These are phyloP conservation scores for Rhinatrema bivittatum DNA, from an alignment of 2,797 vertebrate species.

Conservation along the genomic window DNA sequence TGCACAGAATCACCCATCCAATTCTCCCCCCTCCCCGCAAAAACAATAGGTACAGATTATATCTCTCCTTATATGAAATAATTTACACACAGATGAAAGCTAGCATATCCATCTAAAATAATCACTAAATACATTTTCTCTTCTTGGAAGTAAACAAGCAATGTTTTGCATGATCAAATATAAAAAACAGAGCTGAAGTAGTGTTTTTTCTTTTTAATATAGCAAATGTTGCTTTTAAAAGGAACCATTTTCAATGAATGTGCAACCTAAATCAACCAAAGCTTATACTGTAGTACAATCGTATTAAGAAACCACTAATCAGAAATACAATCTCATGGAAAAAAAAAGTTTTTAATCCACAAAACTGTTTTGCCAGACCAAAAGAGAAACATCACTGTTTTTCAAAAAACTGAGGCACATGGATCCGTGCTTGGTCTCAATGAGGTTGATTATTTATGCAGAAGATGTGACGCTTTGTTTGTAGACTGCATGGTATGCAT, in stretches of 20 bases:
- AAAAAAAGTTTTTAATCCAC: conserved; percentile 57
- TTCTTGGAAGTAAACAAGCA: conserved; percentile 76
- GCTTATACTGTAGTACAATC: conserved; percentile 61
- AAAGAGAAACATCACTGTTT: conserved; percentile 66
- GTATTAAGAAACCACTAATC: conserved; percentile 65
- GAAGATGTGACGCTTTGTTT: conserved; percentile 88
- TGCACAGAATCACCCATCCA: conserved; percentile 56
- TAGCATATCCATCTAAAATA: conserved; percentile 74
- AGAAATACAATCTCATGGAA: conserved; percentile 62
- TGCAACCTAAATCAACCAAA: conserved; percentile 67
- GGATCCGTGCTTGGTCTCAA: conserved; percentile 50
- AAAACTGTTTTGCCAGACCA: conserved; percentile 64
- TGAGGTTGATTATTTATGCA: conserved; percentile 58
- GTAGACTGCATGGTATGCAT: conserved; percentile 97
- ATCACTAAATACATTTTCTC: conserved; percentile 74
- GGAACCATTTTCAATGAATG: conserved; percentile 52
- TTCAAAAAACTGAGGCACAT: conserved; percentile 61
- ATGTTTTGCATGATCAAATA: conserved; percentile 70
- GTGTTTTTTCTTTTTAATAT: conserved; percentile 56
- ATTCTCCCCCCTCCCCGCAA: conserved; percentile 53
- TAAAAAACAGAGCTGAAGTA: conserved; percentile 61
- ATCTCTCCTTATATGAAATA: conserved; percentile 70
- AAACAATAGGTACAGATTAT: conserved; percentile 67
- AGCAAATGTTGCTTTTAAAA: conserved; percentile 51
- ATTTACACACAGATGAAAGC: conserved; percentile 79